Base-by-base conservation (phyloP, 2,888 invertebrate genomes). In the Tuberolachnus salignus region DNA sequence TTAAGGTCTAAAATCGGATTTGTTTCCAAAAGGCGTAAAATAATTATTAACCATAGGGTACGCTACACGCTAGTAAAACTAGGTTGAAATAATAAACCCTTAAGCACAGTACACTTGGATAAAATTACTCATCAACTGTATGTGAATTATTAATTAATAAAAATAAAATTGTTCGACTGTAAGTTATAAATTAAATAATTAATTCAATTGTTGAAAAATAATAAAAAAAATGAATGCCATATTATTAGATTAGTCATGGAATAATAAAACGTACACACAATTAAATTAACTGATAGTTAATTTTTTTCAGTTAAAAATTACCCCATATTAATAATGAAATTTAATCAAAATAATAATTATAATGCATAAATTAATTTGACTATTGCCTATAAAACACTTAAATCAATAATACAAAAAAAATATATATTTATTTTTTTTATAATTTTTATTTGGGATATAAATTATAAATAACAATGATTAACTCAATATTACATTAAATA, bases 211-310 rank as follows among this genome's bases (percentile, higher is more conserved):
- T 23, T 53, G 63, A 63, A 21, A 46, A 34, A 61, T 61, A 63
- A 63, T 49, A 63, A 63, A 64, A 61, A 63, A 64, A 64, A 42
- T 51, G 34, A 72, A 51, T 51, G 8, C 23, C 21, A 73, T 64
- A 55, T 73, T n/a, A 64, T 53, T n/a, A 53, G 23, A 73, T 64
- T 64, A 64, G n/a, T 70, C 44, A 53, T 73, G 44, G 64, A 73
- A 73, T 64, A 71, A 44, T 46, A 63, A 63, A 64, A 73, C 42
- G 64, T 73, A 53, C 63, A 42, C 53, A 73, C 23, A 53, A 42
- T 73, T 63, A 42, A 14, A 53, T 73, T 63, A 34, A 69, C 21
- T n/a, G 26, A 46, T 42, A 2, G 49, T 51, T 63, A 73, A 34
- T 19, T 63, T 3, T 63, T 57, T 61, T 61, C 23, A 49, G 26